These are phyloP conservation scores for Diloba caeruleocephala DNA, from an alignment of 2,888 invertebrate genomes.

Conservation along the genomic window DNA sequence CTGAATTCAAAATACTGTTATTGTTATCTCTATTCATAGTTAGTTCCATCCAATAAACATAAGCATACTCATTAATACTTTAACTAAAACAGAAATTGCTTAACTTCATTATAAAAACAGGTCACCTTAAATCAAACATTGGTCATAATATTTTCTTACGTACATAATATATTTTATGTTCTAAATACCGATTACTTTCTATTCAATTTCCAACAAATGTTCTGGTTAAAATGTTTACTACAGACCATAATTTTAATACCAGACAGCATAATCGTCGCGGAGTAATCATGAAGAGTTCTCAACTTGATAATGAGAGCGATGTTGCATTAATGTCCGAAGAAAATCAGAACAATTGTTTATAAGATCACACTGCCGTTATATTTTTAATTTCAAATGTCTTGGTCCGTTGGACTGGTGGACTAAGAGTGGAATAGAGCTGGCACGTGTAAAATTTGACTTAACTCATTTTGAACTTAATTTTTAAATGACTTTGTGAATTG, in stretches of 20 bases:
- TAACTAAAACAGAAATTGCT: too few species aligned
- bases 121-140: conserved; percentile 8
- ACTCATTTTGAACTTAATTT: background rate
- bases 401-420: conserved; percentile 63
- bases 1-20: too few species aligned
- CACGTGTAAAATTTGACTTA: conserved; percentile 10
- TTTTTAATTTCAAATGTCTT: conserved; percentile 81
- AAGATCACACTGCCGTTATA: conserved; percentile 76
- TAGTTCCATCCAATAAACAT: too few species aligned
- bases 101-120: too few species aligned
- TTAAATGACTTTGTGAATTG: too few species aligned
- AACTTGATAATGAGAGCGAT: conserved; percentile 70
- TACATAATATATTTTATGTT: conserved; percentile 6
- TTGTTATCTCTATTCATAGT: too few species aligned
- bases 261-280: conserved; percentile 29
- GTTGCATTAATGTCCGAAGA: conserved; percentile 75
- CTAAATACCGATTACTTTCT: background rate
- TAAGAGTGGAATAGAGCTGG: conserved; percentile 56
- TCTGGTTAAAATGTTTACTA: conserved; percentile 4
- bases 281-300: conserved; percentile 56
- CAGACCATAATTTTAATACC: too few species aligned
- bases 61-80: background rate
- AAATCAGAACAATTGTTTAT: conserved; percentile 71
- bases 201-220: conserved; percentile 9
- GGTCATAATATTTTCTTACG: conserved; percentile 9